Evolutionary conservation across 2,888 invertebrate species (phyloP), one percentile per base, ranked within the genome.

Genomic region (Pristionchus fissidentatus): DNA sequence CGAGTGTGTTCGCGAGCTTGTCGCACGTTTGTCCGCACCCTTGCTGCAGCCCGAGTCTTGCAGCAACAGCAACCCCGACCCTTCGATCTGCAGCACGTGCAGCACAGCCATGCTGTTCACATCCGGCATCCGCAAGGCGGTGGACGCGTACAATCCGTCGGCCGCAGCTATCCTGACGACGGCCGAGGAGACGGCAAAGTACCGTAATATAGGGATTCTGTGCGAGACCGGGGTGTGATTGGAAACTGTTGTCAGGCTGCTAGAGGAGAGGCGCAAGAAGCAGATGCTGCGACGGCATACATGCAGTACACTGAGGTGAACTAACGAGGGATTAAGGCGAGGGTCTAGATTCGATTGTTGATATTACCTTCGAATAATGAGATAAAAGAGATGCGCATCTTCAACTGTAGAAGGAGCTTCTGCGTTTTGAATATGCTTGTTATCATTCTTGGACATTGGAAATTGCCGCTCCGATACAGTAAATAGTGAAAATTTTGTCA

Each of bases 41-140:
- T n/a, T 46, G 35, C 26, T 73, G 26, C 26, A 10, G 26, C 29
- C 46, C 13, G 26, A n/a, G n/a, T n/a, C n/a, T n/a, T n/a, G n/a
- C 52, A 49, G 52, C 52, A 49, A 10, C 52, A 15, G 19, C 19
- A 10, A 15, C 52, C 52, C 52, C 29, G 62, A 60, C n/a, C 62
- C n/a, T n/a, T 49, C 10, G 19, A 19, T 15, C 19, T 78, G 78
- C 35, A 78, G 49, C 62, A 35, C 35, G 22, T 52, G 77, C 79
- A 82, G 46, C 26, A n/a, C n/a, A n/a, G n/a, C n/a, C n/a, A 91
- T 91, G 91, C 87, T 91, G 62, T 91, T 91, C 88, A 89, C 91
- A 7, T 90, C 91, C 19, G 88, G 88, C 15, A 86, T 91, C 7
- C 90, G 91, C 29, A 89, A 89, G 77, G 91, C 90, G 22, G 89